A percentile compares a stretch with the other conserved stretches of the same genome.
Evolutionary conservation across 2,888 invertebrate species (phyloP).

Genomic region (Yponomeuta sedellus): DNA sequence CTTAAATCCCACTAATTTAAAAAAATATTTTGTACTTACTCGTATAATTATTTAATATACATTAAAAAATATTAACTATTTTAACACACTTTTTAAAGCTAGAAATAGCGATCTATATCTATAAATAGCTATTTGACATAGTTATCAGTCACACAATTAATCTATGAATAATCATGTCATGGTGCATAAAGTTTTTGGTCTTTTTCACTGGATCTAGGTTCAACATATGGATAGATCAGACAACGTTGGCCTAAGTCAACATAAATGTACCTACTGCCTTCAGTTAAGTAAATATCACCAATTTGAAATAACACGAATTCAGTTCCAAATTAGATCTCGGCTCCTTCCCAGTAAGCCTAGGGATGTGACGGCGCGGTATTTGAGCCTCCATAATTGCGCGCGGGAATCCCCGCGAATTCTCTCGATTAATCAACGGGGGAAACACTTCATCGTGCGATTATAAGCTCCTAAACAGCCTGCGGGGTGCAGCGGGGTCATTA

Average conservation of each 20-base stretch:
- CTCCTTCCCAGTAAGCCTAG: constrained; percentile 15
- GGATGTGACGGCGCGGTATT: constrained; percentile 26
- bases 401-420: constrained; percentile 34
- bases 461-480: constrained; percentile 65
- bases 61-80: too few species aligned
- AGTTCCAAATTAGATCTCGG: not conserved
- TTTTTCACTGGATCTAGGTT: too few species aligned
- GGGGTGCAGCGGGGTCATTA: constrained; percentile 59
- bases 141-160: too few species aligned
- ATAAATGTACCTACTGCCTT: not conserved
- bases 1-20: too few species aligned
- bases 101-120: too few species aligned
- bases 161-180: too few species aligned
- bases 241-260: not conserved
- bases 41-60: too few species aligned
- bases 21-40: too few species aligned
- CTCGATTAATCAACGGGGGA: constrained; percentile 64
- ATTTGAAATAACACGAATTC: not conserved
- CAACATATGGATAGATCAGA: too few species aligned
- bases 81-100: too few species aligned
- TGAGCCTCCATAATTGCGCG: constrained; percentile 33
- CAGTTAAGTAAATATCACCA: not conserved
- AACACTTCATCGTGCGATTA: constrained; percentile 71
- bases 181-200: too few species aligned
- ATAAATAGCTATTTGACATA: too few species aligned